These are phyloP conservation scores for Drosophila pruinosa DNA, from an alignment of 1,140 invertebrate species.

Conservation along the genomic window DNA sequence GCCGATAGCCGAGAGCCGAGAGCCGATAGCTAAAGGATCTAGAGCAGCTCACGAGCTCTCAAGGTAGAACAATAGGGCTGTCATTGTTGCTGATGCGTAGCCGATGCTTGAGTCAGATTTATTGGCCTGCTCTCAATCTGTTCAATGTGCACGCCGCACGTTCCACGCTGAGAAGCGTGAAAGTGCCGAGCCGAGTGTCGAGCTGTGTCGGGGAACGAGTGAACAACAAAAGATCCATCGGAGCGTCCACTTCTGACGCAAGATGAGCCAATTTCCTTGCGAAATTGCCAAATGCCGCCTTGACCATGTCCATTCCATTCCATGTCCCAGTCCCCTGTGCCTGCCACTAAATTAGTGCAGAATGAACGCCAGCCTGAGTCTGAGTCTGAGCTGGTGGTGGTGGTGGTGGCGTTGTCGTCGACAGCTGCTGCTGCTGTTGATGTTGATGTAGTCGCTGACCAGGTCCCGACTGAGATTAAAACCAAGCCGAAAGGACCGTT, in stretches of 20 bases:
- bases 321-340: too few relatives aligned
- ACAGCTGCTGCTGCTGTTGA: constrained; percentile 31
- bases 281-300: constrained; percentile 53
- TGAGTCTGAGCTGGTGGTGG: constrained; percentile 1
- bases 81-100: constrained; percentile 66
- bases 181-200: constrained; percentile 46
- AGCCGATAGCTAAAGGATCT: too few relatives aligned
- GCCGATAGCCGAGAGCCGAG: neutral
- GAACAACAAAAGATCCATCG: constrained; percentile 52
- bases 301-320: constrained; percentile 44
- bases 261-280: constrained; percentile 63
- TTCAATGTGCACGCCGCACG: constrained; percentile 27
- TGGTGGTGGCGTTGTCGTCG: constrained; percentile 6
- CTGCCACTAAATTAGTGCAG: constrained; percentile 66
- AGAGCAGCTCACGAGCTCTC: constrained; percentile 24
- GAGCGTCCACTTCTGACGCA: constrained; percentile 38
- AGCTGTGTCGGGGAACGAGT: neutral
- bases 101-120: constrained; percentile 63
- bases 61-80: constrained; percentile 47
- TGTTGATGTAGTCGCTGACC: constrained; percentile 37
- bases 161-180: constrained; percentile 70
- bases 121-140: constrained; percentile 67
- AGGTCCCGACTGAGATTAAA: constrained; percentile 37
- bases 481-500: constrained; percentile 7
- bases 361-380: neutral